Evolutionary conservation across 2,888 invertebrate genomes (phyloP), one percentile per base, ranked within the genome.

Genomic region (Ernsta delagoae): DNA sequence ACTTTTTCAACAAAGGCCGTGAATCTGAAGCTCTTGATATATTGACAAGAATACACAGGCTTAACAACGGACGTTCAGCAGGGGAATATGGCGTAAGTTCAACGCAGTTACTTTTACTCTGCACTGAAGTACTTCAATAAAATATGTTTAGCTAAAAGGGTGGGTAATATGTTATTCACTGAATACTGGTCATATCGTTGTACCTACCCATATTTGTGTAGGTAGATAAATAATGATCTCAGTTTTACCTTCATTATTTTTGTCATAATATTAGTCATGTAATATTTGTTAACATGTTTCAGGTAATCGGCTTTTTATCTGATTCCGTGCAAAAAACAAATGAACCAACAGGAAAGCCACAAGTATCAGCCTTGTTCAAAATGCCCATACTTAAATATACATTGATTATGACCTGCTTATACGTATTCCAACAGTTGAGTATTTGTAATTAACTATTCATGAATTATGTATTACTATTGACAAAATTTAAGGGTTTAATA

Each of bases 1-100:
- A 95, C 79, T 86, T 95, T 43, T 90, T 95, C 57, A 88, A 95
- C 0, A 95, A 95, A 75, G 95, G 95, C 83, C 79, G 88, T 82
- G 73, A 87, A 45, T 85, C 92, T 0, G 89, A 92, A 70, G 95
- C 97, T 0, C 77, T 97, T 59, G 73, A 83, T 1, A 84, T 86
- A 11, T 74, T 92, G 61, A 81, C 71, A 53, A 77, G 70, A 3
- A 90, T 92, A 8, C 80, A 92, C 64, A 84, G 78, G 57, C 57
- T 85, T 1, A 92, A 92, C 71, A 70, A 84, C 41, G 62, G 81
- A 1, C 72, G 76, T 1, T 76, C 83, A 0, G 74, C 74, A 1
- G 75, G 77, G 43, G 79, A 83, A 36, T 80, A 83, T n/a, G 76
- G 83, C 71, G 91, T 89, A 75, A 77, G 79, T 73, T 16, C 1